These are phyloP conservation scores for Aurelia coerulea DNA, from an alignment of 30 jellyfish, hydroid and myxozoan species.

Conservation along the genomic window DNA sequence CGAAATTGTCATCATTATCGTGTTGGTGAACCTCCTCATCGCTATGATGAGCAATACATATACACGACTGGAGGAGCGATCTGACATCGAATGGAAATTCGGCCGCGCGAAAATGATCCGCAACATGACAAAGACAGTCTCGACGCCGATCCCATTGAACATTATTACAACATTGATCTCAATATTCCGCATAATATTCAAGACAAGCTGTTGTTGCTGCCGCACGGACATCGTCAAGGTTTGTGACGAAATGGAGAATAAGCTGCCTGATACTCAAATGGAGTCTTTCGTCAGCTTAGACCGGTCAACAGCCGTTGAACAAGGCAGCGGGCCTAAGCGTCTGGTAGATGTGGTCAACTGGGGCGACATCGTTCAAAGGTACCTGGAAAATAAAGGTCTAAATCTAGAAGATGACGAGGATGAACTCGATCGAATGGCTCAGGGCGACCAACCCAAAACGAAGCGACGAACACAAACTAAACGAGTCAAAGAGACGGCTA, in stretches of 20 bases:
- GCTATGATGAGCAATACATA: constrained; percentile 99
- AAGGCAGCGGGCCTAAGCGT: constrained; percentile 64
- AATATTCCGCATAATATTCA: constrained; percentile 60
- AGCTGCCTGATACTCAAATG: constrained; percentile 72
- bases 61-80: constrained; percentile 86
- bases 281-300: constrained; percentile 78
- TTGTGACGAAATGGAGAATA: constrained; percentile 75
- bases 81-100: constrained; percentile 98
- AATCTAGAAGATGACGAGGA: constrained; percentile 68
- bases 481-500: constrained; percentile 21
- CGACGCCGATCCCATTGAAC: constrained; percentile 95
- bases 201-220: constrained; percentile 89
- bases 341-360: constrained; percentile 83
- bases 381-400: constrained; percentile 75
- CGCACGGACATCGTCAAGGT: constrained; percentile 61
- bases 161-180: constrained; percentile 68
- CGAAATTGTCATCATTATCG: constrained; percentile 84
- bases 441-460: constrained; percentile 13
- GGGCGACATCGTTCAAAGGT: constrained; percentile 67
- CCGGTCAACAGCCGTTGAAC: constrained; percentile 68
- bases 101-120: constrained; percentile 97
- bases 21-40: constrained; percentile 88
- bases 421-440: constrained; percentile 40
- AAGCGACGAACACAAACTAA: constrained; percentile 52
- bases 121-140: constrained; percentile 84